These are phyloP conservation scores for Felis catus DNA, from an alignment of 2,113 vertebrate genomes.

Conservation along the genomic window F.catus_Fca126_mat1.0 CM031412.1:73465001-73465500, in stretches of 20 bases:
- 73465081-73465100: background rate
- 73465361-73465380: conserved; percentile 8
- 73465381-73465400: conserved; percentile 34
- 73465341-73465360: background rate
- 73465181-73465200: background rate
- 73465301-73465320: background rate
- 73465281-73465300: background rate
- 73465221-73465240: background rate
- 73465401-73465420: background rate
- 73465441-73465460: background rate
- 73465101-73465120: background rate
- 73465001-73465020: background rate
- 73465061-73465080: background rate
- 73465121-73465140: background rate
- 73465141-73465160: background rate
- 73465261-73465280: background rate
- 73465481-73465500: background rate
- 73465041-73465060: background rate
- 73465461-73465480: background rate
- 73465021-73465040: background rate
- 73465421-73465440: background rate
- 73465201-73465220: background rate
- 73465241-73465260: background rate
- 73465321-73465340: background rate
- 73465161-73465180: background rate